phyloP scores from a whole-genome alignment of 2,113 vertebrate species.

The Stictonetta naevosa region DNA sequence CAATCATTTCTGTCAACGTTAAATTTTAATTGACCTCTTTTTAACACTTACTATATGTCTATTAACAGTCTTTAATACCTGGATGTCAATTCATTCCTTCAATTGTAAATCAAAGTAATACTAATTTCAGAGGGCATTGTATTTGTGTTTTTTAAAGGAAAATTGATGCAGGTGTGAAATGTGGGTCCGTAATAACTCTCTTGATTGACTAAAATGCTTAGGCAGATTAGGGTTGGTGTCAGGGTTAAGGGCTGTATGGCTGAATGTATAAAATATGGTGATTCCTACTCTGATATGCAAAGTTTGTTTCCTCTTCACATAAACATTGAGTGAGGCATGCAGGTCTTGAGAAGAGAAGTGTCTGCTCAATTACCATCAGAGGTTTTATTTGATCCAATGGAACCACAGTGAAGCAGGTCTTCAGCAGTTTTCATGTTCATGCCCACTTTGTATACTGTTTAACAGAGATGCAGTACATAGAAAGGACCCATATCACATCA shows the following conservation, averaged over 20 bases:
- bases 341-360: neutral
- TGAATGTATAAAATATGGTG: neutral
- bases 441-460: neutral
- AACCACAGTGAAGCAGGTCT: accelerated
- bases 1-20: conserved; percentile 1
- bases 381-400: neutral
- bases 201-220: neutral
- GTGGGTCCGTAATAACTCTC: neutral
- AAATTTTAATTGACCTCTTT: conserved; percentile 20
- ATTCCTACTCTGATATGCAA: neutral
- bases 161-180: neutral
- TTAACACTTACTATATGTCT: neutral
- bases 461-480: neutral
- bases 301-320: neutral
- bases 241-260: neutral
- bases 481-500: neutral
- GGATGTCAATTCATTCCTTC: neutral
- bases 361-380: neutral
- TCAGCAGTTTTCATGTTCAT: neutral
- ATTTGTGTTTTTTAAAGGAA: neutral
- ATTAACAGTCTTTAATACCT: neutral
- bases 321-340: neutral
- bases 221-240: neutral
- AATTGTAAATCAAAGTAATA: neutral
- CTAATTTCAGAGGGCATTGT: neutral